A percentile compares a stretch with the other conserved stretches of the same genome.
Evolutionary conservation across 2,113 vertebrate species (phyloP).

Genomic region (Tyrannus savana): DNA sequence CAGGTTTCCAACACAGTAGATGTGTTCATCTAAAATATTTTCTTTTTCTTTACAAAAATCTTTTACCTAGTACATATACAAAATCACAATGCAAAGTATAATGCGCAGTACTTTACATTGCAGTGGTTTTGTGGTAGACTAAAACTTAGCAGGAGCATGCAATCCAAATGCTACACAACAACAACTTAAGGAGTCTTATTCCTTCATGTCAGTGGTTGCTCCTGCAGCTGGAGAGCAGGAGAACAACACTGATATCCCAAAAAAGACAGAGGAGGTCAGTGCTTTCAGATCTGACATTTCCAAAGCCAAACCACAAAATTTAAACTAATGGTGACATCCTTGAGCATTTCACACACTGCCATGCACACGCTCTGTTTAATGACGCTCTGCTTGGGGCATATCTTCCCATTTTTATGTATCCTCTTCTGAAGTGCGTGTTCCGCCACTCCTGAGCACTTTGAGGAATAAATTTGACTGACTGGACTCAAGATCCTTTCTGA

Average conservation of each 20-base stretch:
- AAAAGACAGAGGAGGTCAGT: background rate
- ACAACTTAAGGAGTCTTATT: background rate
- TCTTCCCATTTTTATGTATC: background rate
- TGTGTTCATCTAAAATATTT: conserved; percentile 69
- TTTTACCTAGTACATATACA: conserved; percentile 65
- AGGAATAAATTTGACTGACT: background rate
- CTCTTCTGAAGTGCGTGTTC: background rate
- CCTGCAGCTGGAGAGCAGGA: background rate
- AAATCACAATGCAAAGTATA: conserved; percentile 58
- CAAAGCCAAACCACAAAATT: background rate
- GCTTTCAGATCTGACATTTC: background rate
- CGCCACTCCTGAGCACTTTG: background rate
- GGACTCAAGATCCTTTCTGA: background rate
- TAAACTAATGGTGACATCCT: background rate
- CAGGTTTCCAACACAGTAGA: conserved; percentile 61
- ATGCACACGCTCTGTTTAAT: background rate
- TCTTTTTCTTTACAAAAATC: conserved; percentile 64
- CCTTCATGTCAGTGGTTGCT: background rate
- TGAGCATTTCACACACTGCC: rapidly evolving
- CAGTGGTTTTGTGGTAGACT: conserved; percentile 25
- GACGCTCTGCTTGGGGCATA: background rate
- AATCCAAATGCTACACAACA: background rate
- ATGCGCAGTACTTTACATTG: conserved; percentile 60
- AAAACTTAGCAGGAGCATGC: conserved; percentile 41
- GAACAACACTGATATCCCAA: background rate